phyloP scores from a whole-genome alignment of 2,888 invertebrate genomes.

The Itoplectis maculator region DNA sequence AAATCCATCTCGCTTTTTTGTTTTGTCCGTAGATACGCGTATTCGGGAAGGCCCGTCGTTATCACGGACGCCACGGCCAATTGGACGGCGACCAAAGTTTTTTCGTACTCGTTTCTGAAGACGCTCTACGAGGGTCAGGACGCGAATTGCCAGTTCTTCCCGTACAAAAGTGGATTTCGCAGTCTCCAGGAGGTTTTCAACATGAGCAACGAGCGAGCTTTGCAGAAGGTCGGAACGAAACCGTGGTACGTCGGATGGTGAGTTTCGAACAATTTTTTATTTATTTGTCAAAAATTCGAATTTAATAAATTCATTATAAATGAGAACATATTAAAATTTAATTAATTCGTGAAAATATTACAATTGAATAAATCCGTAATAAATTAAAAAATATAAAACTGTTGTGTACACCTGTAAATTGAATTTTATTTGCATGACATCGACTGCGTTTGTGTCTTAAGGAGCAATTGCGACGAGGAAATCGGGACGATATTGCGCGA shows the following conservation, averaged over 20 bases:
- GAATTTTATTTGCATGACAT: neutral
- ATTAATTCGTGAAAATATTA: too few relatives aligned
- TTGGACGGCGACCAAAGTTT: conserved; percentile 92
- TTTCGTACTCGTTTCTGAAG: conserved; percentile 94
- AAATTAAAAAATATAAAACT: too few relatives aligned
- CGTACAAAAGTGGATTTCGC: conserved; percentile 94
- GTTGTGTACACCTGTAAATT: neutral
- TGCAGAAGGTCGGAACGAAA: conserved; percentile 86
- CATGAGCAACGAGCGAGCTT: conserved; percentile 91
- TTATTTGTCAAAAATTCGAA: neutral
- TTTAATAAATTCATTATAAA: neutral
- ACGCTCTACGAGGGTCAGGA: conserved; percentile 87
- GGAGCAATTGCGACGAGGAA: conserved; percentile 97
- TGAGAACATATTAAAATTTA: too few relatives aligned
- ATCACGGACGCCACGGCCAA: conserved; percentile 92
- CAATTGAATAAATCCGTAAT: too few relatives aligned
- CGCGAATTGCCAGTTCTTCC: conserved; percentile 95
- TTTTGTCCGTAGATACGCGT: conserved; percentile 86
- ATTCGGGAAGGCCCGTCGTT: conserved; percentile 92
- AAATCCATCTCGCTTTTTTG: too few relatives aligned
- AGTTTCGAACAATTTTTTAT: conserved; percentile 76
- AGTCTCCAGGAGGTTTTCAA: conserved; percentile 92
- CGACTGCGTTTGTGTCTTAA: conserved; percentile 74
- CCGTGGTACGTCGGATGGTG: conserved; percentile 92
- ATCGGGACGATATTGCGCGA: conserved; percentile 91